Conservation (phyloP, 2,797 vertebrate species). For the Poeciliopsis paucimaculata region DNA sequence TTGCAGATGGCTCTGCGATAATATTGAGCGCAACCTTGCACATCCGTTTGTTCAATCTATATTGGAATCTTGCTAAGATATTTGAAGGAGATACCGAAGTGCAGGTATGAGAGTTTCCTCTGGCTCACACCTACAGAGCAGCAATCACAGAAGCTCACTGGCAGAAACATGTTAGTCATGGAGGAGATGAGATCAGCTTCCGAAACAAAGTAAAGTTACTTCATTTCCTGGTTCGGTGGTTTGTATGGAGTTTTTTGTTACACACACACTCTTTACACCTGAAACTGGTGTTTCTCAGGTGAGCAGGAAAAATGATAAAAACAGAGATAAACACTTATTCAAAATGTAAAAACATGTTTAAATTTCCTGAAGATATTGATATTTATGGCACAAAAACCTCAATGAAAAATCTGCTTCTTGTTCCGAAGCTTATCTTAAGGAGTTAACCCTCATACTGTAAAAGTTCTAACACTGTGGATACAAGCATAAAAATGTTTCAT, state of each 20-base stretch:
- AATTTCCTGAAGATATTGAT: neutral
- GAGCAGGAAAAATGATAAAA: constrained; percentile 6
- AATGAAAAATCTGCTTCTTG: neutral
- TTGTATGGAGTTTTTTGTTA: constrained; percentile 11
- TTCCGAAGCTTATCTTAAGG: neutral
- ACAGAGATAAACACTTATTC: neutral
- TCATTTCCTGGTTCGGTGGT: constrained; percentile 35
- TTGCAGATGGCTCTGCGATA: constrained; percentile 34
- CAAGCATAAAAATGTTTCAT: too few relatives aligned
- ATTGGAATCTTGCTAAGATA: constrained; percentile 29
- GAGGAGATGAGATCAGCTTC: constrained; percentile 42
- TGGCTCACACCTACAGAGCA: constrained; percentile 30
- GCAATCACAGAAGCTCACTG: constrained; percentile 22
- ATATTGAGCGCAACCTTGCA: constrained; percentile 24
- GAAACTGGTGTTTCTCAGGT: constrained; percentile 10
- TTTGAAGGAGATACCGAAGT: constrained; percentile 29
- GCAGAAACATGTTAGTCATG: constrained; percentile 38
- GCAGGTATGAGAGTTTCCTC: constrained; percentile 28
- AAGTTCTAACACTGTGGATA: too few relatives aligned
- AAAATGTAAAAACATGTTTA: neutral
- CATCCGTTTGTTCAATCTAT: constrained; percentile 22
- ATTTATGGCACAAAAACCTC: neutral
- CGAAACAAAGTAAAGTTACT: constrained; percentile 20
- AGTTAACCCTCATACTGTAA: neutral
- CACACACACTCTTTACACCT: constrained; percentile 44